Evolutionary conservation across 2,888 invertebrate genomes (phyloP).

Genomic region (Electrophaes corylata): DNA sequence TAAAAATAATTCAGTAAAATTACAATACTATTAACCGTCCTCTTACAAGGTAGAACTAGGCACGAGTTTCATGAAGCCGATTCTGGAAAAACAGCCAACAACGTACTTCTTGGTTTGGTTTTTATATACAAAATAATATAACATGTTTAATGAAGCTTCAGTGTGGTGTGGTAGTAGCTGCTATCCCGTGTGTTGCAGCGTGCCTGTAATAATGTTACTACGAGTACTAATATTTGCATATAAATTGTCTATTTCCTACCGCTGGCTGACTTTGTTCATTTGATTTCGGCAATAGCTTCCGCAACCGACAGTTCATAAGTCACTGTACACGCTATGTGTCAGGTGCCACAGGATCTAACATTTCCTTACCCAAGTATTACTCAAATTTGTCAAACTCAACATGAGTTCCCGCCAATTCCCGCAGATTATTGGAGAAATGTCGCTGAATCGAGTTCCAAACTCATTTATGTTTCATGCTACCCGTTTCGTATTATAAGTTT

Average conservation of each 20-base stretch:
- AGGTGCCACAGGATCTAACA: neutral
- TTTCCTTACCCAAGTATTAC: conserved; percentile 27
- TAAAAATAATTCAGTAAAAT: too few species aligned
- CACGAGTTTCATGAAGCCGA: too few species aligned
- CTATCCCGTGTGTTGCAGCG: neutral
- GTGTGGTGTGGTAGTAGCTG: neutral
- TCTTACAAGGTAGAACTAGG: too few species aligned
- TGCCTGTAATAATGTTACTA: conserved; percentile 1
- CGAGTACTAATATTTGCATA: conserved; percentile 23
- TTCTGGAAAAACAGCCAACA: too few species aligned
- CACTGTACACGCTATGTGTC: neutral
- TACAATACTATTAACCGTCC: too few species aligned
- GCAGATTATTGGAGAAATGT: conserved; percentile 44
- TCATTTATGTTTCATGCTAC: conserved; percentile 41
- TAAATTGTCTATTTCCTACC: conserved; percentile 4
- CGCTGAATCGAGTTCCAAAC: conserved; percentile 37
- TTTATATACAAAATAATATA: too few species aligned
- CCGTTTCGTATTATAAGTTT: conserved; percentile 33
- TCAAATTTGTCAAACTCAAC: conserved; percentile 38
- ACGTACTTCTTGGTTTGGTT: too few species aligned
- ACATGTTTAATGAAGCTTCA: neutral
- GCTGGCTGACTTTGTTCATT: conserved; percentile 7
- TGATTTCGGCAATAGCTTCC: neutral
- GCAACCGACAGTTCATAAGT: neutral
- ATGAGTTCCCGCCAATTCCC: conserved; percentile 27